Evolutionary conservation across 2,888 invertebrate species (phyloP), one percentile per base, ranked within the genome.

Genomic region (Epinotia bilunana): DNA sequence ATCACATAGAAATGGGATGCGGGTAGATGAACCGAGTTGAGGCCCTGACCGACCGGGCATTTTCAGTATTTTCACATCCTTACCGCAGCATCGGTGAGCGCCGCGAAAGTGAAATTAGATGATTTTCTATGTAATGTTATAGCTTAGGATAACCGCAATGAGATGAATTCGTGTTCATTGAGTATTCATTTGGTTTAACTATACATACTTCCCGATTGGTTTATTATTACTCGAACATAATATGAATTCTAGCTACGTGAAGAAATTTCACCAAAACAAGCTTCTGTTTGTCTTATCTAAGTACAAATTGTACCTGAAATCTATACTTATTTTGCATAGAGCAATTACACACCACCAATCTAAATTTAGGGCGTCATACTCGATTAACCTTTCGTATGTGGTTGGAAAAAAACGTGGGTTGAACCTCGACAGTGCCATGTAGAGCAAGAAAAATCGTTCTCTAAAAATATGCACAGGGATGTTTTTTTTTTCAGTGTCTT

Each of bases 91-190:
- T 13, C 49, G 6, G 1, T 62, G 11, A 43, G 46, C 46, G 68
- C n/a, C 46, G 68, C n/a, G 69, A 75, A 57, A 75, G 75, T 62
- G 72, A 58, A 65, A 72, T 61, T 61, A 7, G 53, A 72, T 61
- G 46, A 46, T n/a, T 28, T 23, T 9, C n/a, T 33, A 12, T 20
- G 69, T 60, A 69, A 60, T 46, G n/a, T 68, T 46, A 68, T 43
- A 58, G n/a, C 43, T 12, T 58, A 5, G 58, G 46, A 46, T 49
- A 60, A 69, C 69, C 69, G 16, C 69, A 46, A 58, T 13, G 46
- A 5, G 43, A 3, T 4, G 28, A 16, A 55, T n/a, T 28, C 11
- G 53, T 4, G 53, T 60, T 13, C 28, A 60, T 28, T 28, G 53
- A 65, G 9, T 9, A 39, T 39, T 39, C 39, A 39, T 39, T 39